Base-by-base conservation (phyloP, 2,888 invertebrate species). In the Cryptophagus acutangulus region DNA sequence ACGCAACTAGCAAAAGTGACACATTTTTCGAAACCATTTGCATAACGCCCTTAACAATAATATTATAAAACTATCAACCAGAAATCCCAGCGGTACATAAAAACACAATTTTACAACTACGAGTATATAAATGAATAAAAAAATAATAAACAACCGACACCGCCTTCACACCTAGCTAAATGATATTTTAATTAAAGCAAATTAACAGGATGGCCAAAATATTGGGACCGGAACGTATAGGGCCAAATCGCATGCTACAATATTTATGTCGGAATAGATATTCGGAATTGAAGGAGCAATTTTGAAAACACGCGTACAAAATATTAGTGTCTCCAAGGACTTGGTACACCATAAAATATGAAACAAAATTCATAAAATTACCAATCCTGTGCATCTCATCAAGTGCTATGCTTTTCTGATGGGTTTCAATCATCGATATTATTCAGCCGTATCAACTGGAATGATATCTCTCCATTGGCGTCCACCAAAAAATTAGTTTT, bases 371-470 rank as follows among this genome's bases (percentile, higher is more conserved):
- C 62, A 57, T 60, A 62, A 63, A 65, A 63, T 53, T 59, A 59
- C 55, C 62, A 65, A 65, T 63, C 65, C 57, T 52, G 58, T 58
- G 60, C 62, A 63, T 63, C 63, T 65, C 63, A 63, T 63, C 63
- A 63, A 45, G 47, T 51, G 51, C 53, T 15, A 13, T 15, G 45
- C 50, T 44, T 40, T 46, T 45, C 56, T 61, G 59, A 59, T 61
- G 59, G 54, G 54, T 61, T 63, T 61, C 62, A 63, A 62, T 63
- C 62, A 63, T 62, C 60, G 59, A 31, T 61, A 61, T 61, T 58
- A 59, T 59, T 34, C 54, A 6, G 20, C 9, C 5, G 20, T 6
- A 6, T 20, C 20, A 20, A 20, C 5, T 20, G 9, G 5, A 20
- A 20, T 6, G 9, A 20, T 6, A 20, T 20, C 5, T 9, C 20